These are phyloP conservation scores for Apamea epomidion DNA, from an alignment of 2,888 invertebrate genomes.

Conservation along the genomic window DNA sequence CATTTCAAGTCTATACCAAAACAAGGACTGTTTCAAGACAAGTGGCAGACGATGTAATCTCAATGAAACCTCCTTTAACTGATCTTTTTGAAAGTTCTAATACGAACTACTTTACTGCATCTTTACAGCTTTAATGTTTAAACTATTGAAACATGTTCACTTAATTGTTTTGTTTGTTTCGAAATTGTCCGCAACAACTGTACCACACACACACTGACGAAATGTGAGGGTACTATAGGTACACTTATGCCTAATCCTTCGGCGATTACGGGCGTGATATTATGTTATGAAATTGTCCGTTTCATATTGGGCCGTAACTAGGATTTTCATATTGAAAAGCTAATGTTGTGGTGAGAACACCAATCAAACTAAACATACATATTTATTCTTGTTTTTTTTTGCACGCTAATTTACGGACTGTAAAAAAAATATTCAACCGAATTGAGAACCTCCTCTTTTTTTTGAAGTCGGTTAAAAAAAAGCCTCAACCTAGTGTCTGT, in stretches of 20 bases:
- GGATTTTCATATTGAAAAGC: background rate
- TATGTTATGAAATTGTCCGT: background rate
- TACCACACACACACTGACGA: background rate
- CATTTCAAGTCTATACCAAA: slow-evolving; percentile 59
- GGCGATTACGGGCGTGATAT: background rate
- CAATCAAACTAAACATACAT: background rate
- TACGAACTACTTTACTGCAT: slow-evolving; percentile 9
- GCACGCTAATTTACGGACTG: too few relatives aligned
- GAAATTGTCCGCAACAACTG: background rate
- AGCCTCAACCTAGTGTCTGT: too few relatives aligned
- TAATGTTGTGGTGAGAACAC: background rate
- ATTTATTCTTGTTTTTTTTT: too few relatives aligned
- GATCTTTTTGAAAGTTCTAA: slow-evolving; percentile 27
- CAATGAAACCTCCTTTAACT: slow-evolving; percentile 24
- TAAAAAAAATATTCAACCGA: too few relatives aligned
- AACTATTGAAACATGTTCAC: background rate
- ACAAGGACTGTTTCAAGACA: slow-evolving; percentile 52
- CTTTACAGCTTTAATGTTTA: background rate
- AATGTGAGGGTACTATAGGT: background rate
- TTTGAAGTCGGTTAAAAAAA: too few relatives aligned
- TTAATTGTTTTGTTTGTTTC: background rate
- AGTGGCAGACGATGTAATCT: slow-evolving; percentile 48
- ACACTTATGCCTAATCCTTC: background rate
- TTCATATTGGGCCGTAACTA: background rate
- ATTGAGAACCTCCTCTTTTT: too few relatives aligned